Base-by-base conservation (phyloP, 2,888 invertebrate species). In the Ptychoptera albimana region DNA sequence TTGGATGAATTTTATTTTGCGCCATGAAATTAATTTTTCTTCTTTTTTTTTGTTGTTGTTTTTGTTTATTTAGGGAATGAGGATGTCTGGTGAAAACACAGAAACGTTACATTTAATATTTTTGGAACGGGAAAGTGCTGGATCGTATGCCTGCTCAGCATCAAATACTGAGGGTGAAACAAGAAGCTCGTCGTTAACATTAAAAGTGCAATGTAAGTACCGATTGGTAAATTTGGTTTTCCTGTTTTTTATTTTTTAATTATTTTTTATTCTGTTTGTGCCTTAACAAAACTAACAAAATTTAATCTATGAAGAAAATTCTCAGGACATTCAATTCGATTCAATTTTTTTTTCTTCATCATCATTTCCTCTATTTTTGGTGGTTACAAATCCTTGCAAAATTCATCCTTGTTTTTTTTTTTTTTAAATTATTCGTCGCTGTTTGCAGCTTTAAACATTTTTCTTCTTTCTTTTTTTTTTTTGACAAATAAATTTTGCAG, bases 131-230 rank as follows among this genome's bases (percentile, higher is more conserved):
- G 75, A 76, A 51, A 80, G 80, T 53, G 75, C 79, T 1, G 83
- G 86, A 2, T 75, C 81, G 45, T 91, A 88, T 61, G 74, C 82
- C 29, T 89, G 89, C 60, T 74, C 82, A 43, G 88, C 86, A 5
- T 71, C 74, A 48, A 89, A 89, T 60, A 68, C 76, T 2, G 84
- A 87, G 58, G 88, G 88, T 39, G 82, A 82, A 59, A 80, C 82
- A 3, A 71, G 79, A 51, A 88, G 87, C 58, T 75, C 79, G 44
- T 77, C 83, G 7, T 66, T 84, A 47, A 73, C 74, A 45, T 68
- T 88, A 42, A 76, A 73, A 60, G 76, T 88, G 52, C 75, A 86
- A 63, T 84, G 88, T 87, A 70, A 83, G 86, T 78, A 51, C 45
- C 46, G 39, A 35, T 37, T 39, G 32, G 12, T 12, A 8, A 5